These are phyloP conservation scores for Drosophila elegans DNA, from an alignment of 1,140 invertebrate genomes.

Conservation along the genomic window DNA sequence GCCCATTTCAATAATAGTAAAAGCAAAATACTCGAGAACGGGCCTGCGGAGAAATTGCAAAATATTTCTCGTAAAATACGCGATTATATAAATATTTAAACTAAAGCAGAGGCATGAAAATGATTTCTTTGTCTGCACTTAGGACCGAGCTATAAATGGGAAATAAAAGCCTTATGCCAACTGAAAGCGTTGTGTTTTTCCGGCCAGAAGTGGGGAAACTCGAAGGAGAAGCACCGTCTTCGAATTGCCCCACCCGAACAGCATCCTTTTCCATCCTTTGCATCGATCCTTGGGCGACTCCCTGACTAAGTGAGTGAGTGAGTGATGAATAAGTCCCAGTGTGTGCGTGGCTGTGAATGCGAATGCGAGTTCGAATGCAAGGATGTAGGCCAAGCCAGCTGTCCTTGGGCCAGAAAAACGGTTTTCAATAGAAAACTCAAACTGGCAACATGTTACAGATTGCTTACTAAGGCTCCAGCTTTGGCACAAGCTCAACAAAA, in stretches of 20 bases:
- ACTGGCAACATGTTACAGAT: slow-evolving; percentile 53
- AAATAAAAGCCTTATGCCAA: slow-evolving; percentile 65
- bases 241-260: neutral
- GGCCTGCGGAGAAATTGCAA: slow-evolving; percentile 45
- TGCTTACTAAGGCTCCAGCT: slow-evolving; percentile 38
- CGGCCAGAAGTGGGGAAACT: slow-evolving; percentile 9
- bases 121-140: slow-evolving; percentile 44
- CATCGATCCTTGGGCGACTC: slow-evolving; percentile 38
- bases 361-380: slow-evolving; percentile 22
- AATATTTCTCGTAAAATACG: slow-evolving; percentile 70
- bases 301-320: slow-evolving; percentile 44
- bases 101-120: slow-evolving; percentile 58
- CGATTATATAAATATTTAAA: slow-evolving; percentile 74
- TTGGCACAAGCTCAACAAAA: slow-evolving; percentile 7
- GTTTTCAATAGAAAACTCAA: slow-evolving; percentile 64
- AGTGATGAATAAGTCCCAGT: slow-evolving; percentile 46
- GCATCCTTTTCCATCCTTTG: neutral
- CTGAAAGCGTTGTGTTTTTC: slow-evolving; percentile 45
- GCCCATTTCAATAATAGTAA: slow-evolving; percentile 64
- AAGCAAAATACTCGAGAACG: slow-evolving; percentile 44
- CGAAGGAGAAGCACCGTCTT: slow-evolving; percentile 25
- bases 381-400: slow-evolving; percentile 58
- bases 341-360: slow-evolving; percentile 22
- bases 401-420: slow-evolving; percentile 67
- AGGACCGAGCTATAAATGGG: slow-evolving; percentile 31